phyloP scores from a whole-genome alignment of 2,797 vertebrate genomes.

The Mus caroli region DNA sequence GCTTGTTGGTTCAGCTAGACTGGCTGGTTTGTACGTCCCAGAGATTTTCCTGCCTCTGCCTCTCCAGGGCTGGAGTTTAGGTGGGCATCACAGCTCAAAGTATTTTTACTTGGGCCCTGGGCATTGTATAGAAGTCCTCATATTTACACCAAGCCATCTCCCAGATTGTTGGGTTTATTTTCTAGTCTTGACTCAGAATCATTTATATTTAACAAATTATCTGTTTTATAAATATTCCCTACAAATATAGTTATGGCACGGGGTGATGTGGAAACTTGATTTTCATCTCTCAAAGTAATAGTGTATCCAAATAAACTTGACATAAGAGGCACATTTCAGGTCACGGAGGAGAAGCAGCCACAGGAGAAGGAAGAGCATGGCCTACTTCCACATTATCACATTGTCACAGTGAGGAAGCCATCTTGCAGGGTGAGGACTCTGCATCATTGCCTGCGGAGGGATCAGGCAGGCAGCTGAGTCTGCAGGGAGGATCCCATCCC shows the following conservation, averaged over 20 bases:
- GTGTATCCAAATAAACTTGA: neutral
- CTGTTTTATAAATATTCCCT: constrained; percentile 36
- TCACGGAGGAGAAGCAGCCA: neutral
- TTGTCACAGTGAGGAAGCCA: neutral
- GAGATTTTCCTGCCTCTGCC: neutral
- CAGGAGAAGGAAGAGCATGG: neutral
- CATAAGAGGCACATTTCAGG: neutral
- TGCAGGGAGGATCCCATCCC: neutral
- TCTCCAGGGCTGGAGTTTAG: neutral
- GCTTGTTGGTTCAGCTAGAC: neutral
- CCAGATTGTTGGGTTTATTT: neutral
- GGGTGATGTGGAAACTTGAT: neutral
- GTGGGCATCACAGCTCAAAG: neutral
- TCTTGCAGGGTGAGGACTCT: neutral
- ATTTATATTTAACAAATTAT: constrained; percentile 15
- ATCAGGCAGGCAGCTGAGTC: neutral
- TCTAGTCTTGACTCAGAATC: neutral
- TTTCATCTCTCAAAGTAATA: constrained; percentile 39
- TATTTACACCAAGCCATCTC: neutral
- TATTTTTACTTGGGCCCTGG: neutral
- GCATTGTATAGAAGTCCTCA: neutral
- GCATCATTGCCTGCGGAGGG: neutral
- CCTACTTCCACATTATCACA: neutral
- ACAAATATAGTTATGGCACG: neutral
- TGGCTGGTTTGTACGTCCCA: neutral